These are phyloP conservation scores for Tenthredo distinguenda DNA, from an alignment of 2,888 invertebrate genomes.

Conservation along the genomic window DNA sequence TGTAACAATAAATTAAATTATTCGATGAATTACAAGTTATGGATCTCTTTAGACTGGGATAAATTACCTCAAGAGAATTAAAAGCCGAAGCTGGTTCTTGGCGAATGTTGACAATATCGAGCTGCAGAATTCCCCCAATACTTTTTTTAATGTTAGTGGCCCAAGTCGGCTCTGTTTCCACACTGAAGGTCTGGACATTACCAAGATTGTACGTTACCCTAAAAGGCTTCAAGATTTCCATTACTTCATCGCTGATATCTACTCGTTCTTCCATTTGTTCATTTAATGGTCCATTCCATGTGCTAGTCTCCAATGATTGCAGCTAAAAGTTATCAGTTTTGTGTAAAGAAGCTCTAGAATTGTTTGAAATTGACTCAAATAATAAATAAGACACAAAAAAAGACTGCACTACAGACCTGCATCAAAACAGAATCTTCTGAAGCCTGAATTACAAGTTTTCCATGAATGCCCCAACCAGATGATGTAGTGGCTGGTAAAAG, in stretches of 20 bases:
- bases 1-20: neutral
- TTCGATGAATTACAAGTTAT: neutral
- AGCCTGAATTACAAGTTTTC: slow-evolving; percentile 68
- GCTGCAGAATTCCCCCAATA: slow-evolving; percentile 83
- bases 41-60: neutral
- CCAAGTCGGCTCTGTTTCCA: slow-evolving; percentile 81
- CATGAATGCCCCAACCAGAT: slow-evolving; percentile 73
- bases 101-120: slow-evolving; percentile 76
- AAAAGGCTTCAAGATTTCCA: slow-evolving; percentile 72
- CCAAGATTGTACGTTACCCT: slow-evolving; percentile 69
- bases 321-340: slow-evolving; percentile 63
- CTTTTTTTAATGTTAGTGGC: slow-evolving; percentile 85
- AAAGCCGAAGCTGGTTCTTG: slow-evolving; percentile 67
- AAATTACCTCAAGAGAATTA: slow-evolving; percentile 71
- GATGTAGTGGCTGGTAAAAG: slow-evolving; percentile 71
- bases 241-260: slow-evolving; percentile 60
- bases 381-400: slow-evolving; percentile 25
- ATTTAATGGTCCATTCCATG: slow-evolving; percentile 68
- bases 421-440: slow-evolving; percentile 64
- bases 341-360: neutral
- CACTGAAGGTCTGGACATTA: slow-evolving; percentile 71
- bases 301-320: slow-evolving; percentile 67
- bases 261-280: slow-evolving; percentile 58
- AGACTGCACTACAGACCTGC: slow-evolving; percentile 64
- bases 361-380: neutral